Conservation (phyloP, 2,888 invertebrate species). For the Nomada lathburiana region DNA sequence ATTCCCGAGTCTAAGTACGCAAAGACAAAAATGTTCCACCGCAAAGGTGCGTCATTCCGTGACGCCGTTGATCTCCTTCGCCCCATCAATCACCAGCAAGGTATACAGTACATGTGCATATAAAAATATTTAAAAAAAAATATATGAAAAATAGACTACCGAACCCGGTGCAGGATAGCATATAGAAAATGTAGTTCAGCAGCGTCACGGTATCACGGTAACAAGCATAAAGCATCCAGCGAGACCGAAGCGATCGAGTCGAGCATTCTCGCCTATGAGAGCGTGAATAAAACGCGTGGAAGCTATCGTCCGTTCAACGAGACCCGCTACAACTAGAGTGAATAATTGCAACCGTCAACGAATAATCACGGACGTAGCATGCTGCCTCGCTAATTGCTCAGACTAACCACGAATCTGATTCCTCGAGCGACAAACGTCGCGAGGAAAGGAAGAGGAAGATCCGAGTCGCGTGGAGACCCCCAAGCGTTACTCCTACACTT, state of each 20-base stretch:
- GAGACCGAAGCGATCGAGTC: constrained; percentile 44
- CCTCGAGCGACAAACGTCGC: neutral
- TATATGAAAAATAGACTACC: neutral
- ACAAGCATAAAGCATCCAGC: constrained; percentile 35
- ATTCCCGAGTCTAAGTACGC: neutral
- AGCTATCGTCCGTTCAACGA: constrained; percentile 30
- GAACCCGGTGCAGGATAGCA: neutral
- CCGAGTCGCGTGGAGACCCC: neutral
- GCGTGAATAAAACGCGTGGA: constrained; percentile 74
- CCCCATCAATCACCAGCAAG: neutral
- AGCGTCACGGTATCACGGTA: constrained; percentile 55
- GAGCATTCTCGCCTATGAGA: constrained; percentile 74
- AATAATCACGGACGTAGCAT: constrained; percentile 61
- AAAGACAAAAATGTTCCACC: neutral
- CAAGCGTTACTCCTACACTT: neutral
- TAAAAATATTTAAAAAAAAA: neutral
- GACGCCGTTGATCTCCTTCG: neutral
- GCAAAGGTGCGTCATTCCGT: neutral
- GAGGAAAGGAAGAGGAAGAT: constrained; percentile 7
- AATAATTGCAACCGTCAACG: constrained; percentile 64
- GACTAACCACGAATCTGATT: constrained; percentile 30
- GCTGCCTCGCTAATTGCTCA: constrained; percentile 57
- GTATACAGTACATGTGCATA: neutral
- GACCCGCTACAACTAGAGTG: constrained; percentile 60
- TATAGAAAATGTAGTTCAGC: constrained; percentile 61